Evolutionary conservation across 2,113 vertebrate species (phyloP), one percentile per base, ranked within the genome.

Genomic region (Pseudois nayaur): DNA sequence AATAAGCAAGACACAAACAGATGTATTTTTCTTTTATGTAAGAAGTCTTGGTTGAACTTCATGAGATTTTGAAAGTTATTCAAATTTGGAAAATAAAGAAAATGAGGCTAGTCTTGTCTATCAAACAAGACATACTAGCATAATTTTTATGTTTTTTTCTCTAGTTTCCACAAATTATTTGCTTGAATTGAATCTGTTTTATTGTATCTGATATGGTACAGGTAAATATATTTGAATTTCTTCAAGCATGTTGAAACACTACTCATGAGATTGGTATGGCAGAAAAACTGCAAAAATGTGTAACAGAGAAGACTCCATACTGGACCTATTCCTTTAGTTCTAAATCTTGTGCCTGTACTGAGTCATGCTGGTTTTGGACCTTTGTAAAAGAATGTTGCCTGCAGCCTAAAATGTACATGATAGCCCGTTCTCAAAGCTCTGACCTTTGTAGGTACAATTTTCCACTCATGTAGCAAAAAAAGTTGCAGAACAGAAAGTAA

Each of bases 151-250:
- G 17, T 31, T 85, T 93, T 43, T 95, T 40, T 60, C 8, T 86
- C 71, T 93, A 86, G 59, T 52, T 71, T 43, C 50, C 12, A 76
- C 9, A 78, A 71, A 40, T 62, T 92, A 23, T 55, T 87, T 64
- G 23, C 40, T 93, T 93, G 45, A 85, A 90, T 88, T 59, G 97
- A 52, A 54, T 93, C 15, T 29, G 60, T 88, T 89, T 89, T 89
- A 79, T 23, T 78, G 88, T 3, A 89, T 91, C 91, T 97, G 13
- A 55, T 91, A 6, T 36, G 67, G 8, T 59, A 71, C 64, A 86
- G 12, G 23, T 82, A 67, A 92, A 83, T 59, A 2, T 83, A 8
- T 84, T 81, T 97, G 52, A 92, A 57, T 94, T 83, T 5, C 15
- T 94, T 90, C 33, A 91, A 87, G 27, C 81, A 87, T 76, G 55